Evolutionary conservation across 2,888 invertebrate species (phyloP).

Genomic region (Luperina nickerlii): DNA sequence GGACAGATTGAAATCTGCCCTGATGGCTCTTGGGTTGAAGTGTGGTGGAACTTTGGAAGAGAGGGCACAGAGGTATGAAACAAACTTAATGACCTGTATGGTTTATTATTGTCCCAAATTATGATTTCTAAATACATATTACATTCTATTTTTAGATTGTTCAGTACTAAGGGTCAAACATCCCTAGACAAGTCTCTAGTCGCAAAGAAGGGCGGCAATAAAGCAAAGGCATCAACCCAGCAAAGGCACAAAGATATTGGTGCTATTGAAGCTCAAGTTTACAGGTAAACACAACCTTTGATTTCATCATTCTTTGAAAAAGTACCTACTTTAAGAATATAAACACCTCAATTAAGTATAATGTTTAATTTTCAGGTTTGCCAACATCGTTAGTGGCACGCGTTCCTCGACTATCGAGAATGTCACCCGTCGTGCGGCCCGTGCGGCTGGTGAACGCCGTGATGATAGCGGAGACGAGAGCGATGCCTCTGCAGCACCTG

Average conservation of each 20-base stretch:
- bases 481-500: slow-evolving; percentile 94
- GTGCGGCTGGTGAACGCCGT: slow-evolving; percentile 97
- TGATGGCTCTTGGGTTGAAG: slow-evolving; percentile 98
- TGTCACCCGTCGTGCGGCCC: slow-evolving; percentile 99
- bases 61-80: slow-evolving; percentile 95
- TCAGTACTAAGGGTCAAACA: slow-evolving; percentile 98
- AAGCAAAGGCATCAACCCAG: slow-evolving; percentile 87
- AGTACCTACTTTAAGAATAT: not conserved
- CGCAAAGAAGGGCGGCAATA: slow-evolving; percentile 96
- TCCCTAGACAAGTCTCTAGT: slow-evolving; percentile 97
- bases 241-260: slow-evolving; percentile 96
- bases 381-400: slow-evolving; percentile 95
- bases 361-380: slow-evolving; percentile 88
- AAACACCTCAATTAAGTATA: not conserved
- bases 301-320: not conserved
- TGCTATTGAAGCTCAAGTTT: slow-evolving; percentile 96
- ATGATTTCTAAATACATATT: not conserved
- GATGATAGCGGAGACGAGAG: slow-evolving; percentile 97
- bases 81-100: not conserved
- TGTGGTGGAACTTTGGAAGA: slow-evolving; percentile 99
- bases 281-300: slow-evolving; percentile 89
- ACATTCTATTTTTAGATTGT: slow-evolving; percentile 89
- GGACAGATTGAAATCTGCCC: slow-evolving; percentile 98
- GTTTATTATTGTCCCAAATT: not conserved
- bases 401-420: slow-evolving; percentile 98